Evolutionary conservation across 2,888 invertebrate genomes (phyloP), one percentile per base, ranked within the genome.

Genomic region (Drosophila kuntzei): DNA sequence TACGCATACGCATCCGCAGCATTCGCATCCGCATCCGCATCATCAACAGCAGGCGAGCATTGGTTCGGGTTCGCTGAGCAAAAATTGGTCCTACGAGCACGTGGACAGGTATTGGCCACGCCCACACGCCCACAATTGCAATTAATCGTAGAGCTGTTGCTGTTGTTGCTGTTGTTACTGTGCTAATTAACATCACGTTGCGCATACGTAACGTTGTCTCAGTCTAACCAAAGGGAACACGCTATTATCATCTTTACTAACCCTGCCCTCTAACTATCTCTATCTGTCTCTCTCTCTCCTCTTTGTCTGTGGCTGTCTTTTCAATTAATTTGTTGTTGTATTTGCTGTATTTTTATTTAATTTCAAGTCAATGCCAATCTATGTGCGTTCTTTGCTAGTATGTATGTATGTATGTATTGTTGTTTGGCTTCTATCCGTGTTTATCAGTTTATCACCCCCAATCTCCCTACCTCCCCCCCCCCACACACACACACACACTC

Each of bases 21-120:
- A 71, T 37, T 27, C 29, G 36, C 62, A 61, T 22, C 47, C 22
- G 27, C 80, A 83, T 47, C 62, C 80, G 60, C 78, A 75, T 58
- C 82, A 83, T 76, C 77, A 83, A 54, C 73, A 87, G 76, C 80
- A 83, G 84, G 96, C 89, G 94, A 75, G 96, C 93, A 96, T 96
- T 93, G 90, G 90, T 65, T 89, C 91, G 71, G 90, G 88, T 64
- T 87, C 91, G 57, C 79, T 90, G 61, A 90, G 90, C 88, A 91
- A 90, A 69, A 90, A 90, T 73, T 90, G 90, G 90, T 91, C 92
- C 74, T 89, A 89, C 86, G 91, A 92, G 72, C 90, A 90, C 72
- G 83, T 91, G 80, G 90, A 90, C 90, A 92, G 92, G 92, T 92
- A 92, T 77, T 82, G 86, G 47, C 76, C 88, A 79, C 76, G 86